Conservation (phyloP, 2,888 invertebrate genomes). For the Drosophila yooni region DNA sequence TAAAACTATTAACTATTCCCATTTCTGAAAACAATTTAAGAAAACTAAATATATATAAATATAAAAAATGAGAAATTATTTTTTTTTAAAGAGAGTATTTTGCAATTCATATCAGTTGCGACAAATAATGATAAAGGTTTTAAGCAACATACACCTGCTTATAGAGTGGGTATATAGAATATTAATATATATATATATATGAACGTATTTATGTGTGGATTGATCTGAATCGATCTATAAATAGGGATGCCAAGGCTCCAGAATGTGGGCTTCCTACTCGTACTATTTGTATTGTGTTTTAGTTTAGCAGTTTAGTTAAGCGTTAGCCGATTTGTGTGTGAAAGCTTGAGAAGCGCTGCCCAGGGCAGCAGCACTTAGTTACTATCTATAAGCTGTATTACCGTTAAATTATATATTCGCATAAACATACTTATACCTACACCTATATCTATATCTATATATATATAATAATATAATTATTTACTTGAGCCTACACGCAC, state of each 20-base stretch:
- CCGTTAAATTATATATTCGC: conserved; percentile 27
- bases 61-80: neutral
- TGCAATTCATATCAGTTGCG: conserved; percentile 25
- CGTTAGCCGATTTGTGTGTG: conserved; percentile 21
- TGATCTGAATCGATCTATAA: neutral
- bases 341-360: conserved; percentile 45
- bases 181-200: neutral
- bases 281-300: conserved; percentile 29
- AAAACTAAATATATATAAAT: neutral
- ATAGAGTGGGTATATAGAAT: neutral
- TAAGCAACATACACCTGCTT: conserved; percentile 3
- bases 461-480: conserved; percentile 4
- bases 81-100: neutral
- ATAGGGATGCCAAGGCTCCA: neutral
- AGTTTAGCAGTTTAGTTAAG: neutral
- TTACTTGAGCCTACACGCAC: conserved; percentile 12
- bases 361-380: conserved; percentile 37
- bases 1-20: conserved; percentile 22
- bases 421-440: conserved; percentile 18
- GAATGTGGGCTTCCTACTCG: conserved; percentile 1
- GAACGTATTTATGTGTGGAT: neutral
- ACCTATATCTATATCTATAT: neutral
- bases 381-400: conserved; percentile 47
- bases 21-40: conserved; percentile 3
- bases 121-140: neutral